phyloP scores from a whole-genome alignment of 2,797 vertebrate genomes.

The Eulemur coronatus region DNA sequence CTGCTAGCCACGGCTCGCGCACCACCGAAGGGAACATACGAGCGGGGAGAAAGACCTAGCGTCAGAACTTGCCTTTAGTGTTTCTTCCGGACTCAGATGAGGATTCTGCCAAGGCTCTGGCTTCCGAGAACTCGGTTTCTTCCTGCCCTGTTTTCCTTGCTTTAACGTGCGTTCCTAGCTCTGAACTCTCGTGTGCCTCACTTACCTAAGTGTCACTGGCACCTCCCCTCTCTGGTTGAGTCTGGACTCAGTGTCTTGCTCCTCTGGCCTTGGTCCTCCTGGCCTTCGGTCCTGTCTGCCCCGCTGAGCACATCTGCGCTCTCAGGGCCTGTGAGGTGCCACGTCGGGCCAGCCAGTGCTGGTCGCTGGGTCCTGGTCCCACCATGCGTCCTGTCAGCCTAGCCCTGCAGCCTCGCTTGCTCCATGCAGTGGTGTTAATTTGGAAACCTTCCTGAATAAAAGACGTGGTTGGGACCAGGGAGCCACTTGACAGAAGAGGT shows the following conservation, averaged over 20 bases:
- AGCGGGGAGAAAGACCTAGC: background rate
- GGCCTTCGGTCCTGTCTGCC: background rate
- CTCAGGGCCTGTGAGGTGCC: background rate
- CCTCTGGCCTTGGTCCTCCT: background rate
- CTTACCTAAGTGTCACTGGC: background rate
- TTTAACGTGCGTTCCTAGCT: background rate
- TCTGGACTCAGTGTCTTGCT: no score
- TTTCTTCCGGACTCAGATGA: background rate
- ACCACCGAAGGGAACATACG: background rate
- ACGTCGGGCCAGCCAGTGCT: fast-evolving
- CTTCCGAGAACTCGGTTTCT: background rate
- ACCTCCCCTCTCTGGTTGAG: background rate
- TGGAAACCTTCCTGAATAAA: background rate
- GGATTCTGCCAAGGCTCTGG: background rate
- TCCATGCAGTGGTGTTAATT: background rate
- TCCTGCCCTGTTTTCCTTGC: background rate
- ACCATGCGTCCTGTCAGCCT: background rate
- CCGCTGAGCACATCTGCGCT: background rate
- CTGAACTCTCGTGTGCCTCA: background rate
- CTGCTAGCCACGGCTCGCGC: background rate
- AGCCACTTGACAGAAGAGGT: background rate
- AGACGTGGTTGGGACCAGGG: background rate
- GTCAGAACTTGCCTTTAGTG: background rate
- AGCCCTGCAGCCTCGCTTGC: background rate
- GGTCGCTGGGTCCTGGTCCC: background rate